Conservation (phyloP, 2,113 vertebrate species). For the sheep (Ovis aries) region ARS-UI_Ramb_v3.0 NC_056054.1:226636001-226636500, state of each 20-base stretch:
- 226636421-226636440: background rate
- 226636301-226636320: slow-evolving; percentile 12
- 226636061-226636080: slow-evolving; percentile 52
- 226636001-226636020: background rate
- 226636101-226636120: background rate
- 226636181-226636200: slow-evolving; percentile 2
- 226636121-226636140: slow-evolving; percentile 33
- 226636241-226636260: slow-evolving; percentile 18
- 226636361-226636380: slow-evolving; percentile 32
- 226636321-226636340: background rate
- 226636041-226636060: background rate
- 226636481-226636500: background rate
- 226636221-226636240: slow-evolving; percentile 45
- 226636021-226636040: slow-evolving; percentile 7
- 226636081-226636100: slow-evolving; percentile 43
- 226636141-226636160: slow-evolving; percentile 40
- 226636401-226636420: slow-evolving; percentile 17
- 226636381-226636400: slow-evolving; percentile 34
- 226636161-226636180: slow-evolving; percentile 4
- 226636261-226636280: slow-evolving; percentile 34
- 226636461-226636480: background rate
- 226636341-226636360: slow-evolving; percentile 17
- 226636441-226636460: background rate
- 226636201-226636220: background rate
- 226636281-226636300: slow-evolving; percentile 23